Evolutionary conservation across 2,113 vertebrate species (phyloP), one percentile per base, ranked within the genome.

Genomic region (Zootoca vivipara): DNA sequence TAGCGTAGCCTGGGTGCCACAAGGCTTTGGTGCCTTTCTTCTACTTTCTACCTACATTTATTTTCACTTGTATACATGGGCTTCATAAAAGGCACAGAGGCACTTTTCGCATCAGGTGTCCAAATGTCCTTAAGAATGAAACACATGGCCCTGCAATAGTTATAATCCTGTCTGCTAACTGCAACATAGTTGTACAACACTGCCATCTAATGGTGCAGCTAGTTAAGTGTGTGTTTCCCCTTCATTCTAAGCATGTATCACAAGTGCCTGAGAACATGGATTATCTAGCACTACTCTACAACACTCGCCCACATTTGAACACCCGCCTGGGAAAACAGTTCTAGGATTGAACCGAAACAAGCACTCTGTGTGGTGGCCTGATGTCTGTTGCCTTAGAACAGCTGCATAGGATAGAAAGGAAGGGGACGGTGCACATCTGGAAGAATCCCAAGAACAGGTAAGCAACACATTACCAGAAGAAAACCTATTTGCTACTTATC

Each of bases 141-240:
- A 38, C 72, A 77, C 5, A 77, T 10, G 26, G 38, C 16, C 7
- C n/a, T 33, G 8, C 26, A 78, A 78, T 10, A 33, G 22, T 42
- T 85, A 65, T 67, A 20, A 86, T 20, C 62, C 73, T 13, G 15
- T 42, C 35, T 8, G 40, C 18, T 7, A 84, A 75, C 24, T 75
- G 42, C 38, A 67, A 8, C 30, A 56, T 56, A 3, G 62, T 65
- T 77, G 58, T 83, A 22, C 10, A 88, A 83, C 35, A 83, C 69
- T 83, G 80, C 87, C 87, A 88, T 52, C 87, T 83, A 77, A 83
- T 83, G 87, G 72, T 22, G 67, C 8, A 83, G n/a, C 58, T 75
- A 75, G 33, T 52, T 62, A 38, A 78, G 7, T 38, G 24, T 7
- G 40, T 62, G n/a, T 58, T 46, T 46, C 10, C 46, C 46, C 28